A percentile compares a stretch with the other conserved stretches of the same genome.
Evolutionary conservation across 2,888 invertebrate genomes (phyloP).

Genomic region (Eristalis tenax): DNA sequence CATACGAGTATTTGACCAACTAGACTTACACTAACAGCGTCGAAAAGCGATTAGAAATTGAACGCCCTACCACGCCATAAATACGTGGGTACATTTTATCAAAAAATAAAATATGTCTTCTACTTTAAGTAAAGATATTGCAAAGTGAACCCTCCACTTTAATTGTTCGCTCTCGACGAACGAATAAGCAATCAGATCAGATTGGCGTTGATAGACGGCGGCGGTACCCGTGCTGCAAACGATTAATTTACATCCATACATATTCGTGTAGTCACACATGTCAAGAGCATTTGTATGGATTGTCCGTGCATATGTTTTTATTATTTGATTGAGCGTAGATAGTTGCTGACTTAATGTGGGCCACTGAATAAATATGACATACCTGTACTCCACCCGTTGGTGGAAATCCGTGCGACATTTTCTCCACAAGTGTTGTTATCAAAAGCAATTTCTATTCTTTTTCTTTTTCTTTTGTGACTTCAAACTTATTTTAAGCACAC

Average conservation of each 20-base stretch:
- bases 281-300: background rate
- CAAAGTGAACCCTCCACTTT: background rate
- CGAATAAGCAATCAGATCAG: background rate
- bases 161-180: background rate
- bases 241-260: background rate
- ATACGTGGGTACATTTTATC: background rate
- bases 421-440: background rate
- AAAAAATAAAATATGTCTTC: background rate
- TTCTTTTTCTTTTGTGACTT: background rate
- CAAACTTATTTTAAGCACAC: background rate
- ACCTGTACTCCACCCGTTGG: conserved; percentile 43
- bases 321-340: background rate
- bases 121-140: background rate
- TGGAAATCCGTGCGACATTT: conserved; percentile 42
- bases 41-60: background rate
- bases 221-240: background rate
- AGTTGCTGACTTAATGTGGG: background rate
- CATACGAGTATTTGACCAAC: background rate
- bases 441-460: background rate
- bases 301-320: background rate
- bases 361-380: conserved; percentile 18
- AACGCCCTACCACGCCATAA: background rate
- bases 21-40: background rate
- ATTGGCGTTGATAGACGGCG: background rate
- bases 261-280: background rate